Evolutionary conservation across 1,140 invertebrate species (phyloP), one percentile per base, ranked within the genome.

Genomic region (Drosophila tropicalis): DNA sequence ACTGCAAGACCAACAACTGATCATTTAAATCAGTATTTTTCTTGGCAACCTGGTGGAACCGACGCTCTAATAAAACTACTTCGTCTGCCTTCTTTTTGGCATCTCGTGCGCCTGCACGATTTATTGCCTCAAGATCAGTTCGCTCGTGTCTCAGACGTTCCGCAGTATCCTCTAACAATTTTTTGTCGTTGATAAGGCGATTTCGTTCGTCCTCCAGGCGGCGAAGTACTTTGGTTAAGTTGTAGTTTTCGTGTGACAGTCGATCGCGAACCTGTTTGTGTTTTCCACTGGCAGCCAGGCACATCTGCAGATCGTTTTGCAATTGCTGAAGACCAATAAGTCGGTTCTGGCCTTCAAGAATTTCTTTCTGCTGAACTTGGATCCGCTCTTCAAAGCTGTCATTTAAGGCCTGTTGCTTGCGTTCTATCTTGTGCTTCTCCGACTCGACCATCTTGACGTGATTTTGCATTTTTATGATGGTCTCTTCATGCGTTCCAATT

Each of bases 391-490:
- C 94, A 0, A 95, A 92, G 39, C 78, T 97, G 96, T 29, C 93
- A 3, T 94, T 93, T 10, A 39, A 5, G 10, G 96, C 72, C 22
- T 94, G 93, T 74, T 96, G 94, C 57, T 96, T 92, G 72, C 58
- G 56, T 19, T 78, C 60, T 22, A 63, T 0, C n/a, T 32, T 47
- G 5, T 6, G 66, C 29, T 65, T 44, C 0, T 76, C 83, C 0
- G n/a, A 6, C n/a, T 75, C 74, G 0, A 63, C 4, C 0, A 5
- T 0, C 5, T 64, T 74, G 0, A 78, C 0, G 1, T 51, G 67
- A 0, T 2, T 0, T 13, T 67, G 68, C n/a, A 64, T 62, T 1
- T 47, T 29, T 1, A 1, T 6, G 0, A 69, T 51, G 0, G 19
- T 72, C 0, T 36, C n/a, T 1, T 56, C 57, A 7, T 71, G 61